A percentile compares a stretch with the other conserved stretches of the same genome.
Conservation (phyloP, 2,888 invertebrate species). For the Eilema caniola region DNA sequence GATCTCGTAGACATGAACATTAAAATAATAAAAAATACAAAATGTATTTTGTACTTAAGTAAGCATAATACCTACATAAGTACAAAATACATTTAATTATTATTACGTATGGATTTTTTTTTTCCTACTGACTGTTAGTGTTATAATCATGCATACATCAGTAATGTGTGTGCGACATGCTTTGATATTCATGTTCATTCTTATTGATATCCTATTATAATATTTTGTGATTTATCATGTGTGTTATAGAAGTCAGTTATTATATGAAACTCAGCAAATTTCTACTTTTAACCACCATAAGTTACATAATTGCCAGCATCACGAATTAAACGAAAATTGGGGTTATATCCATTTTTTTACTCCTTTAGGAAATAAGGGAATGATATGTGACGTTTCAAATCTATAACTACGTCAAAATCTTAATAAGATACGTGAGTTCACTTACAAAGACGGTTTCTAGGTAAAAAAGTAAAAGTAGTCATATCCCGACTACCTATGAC, state of each 20-base stretch:
- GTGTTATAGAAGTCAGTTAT: background rate
- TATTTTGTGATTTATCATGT: background rate
- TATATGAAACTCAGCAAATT: background rate
- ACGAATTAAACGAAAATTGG: background rate
- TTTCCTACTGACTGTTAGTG: background rate
- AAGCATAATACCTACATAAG: no score
- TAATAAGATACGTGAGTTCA: background rate
- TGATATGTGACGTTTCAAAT: slow-evolving; percentile 3
- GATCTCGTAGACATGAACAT: no score
- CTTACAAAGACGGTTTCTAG: slow-evolving; percentile 5
- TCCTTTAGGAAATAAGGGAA: background rate
- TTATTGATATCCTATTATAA: background rate
- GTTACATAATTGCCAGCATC: background rate
- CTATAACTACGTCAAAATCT: slow-evolving; percentile 4
- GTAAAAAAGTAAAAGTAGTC: slow-evolving; percentile 26
- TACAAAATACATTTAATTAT: background rate
- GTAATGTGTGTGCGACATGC: background rate
- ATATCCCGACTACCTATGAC: slow-evolving; percentile 38
- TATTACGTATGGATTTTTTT: background rate
- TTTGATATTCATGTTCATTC: background rate
- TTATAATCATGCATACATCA: background rate
- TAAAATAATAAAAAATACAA: no score
- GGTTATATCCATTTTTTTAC: background rate
- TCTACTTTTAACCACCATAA: background rate
- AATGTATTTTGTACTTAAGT: no score